Conservation (phyloP, 2,113 vertebrate species). For the Eclectus roratus region DNA sequence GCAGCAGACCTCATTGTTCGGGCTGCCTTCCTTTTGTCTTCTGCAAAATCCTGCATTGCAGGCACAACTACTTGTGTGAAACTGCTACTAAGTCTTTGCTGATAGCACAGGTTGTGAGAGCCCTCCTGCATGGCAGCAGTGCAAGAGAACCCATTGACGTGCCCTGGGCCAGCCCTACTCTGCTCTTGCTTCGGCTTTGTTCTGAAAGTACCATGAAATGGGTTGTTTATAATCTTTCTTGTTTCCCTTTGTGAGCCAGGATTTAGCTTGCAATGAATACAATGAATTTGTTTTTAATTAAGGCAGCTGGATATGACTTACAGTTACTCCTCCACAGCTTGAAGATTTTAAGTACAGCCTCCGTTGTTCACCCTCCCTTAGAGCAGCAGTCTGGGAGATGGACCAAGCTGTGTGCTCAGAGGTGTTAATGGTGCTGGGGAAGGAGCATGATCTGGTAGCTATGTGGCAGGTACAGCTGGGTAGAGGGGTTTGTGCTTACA, state of each 20-base stretch:
- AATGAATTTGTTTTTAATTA: background rate
- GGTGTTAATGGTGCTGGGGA: background rate
- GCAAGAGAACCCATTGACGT: background rate
- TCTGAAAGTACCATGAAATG: background rate
- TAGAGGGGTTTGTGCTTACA: background rate
- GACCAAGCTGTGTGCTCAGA: background rate
- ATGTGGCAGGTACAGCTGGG: background rate
- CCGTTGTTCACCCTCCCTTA: background rate
- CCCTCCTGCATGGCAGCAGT: rapidly evolving
- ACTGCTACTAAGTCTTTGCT: background rate
- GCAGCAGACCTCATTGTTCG: background rate
- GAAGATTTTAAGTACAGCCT: background rate
- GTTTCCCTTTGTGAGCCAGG: background rate
- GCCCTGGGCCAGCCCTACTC: background rate
- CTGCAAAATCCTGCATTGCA: background rate
- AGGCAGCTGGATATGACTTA: background rate
- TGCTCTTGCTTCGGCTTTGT: background rate
- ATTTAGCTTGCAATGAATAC: background rate
- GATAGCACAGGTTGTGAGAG: background rate
- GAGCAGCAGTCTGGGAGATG: background rate
- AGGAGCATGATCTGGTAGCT: rapidly evolving
- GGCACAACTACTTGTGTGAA: background rate
- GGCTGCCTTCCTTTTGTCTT: background rate
- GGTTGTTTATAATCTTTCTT: background rate
- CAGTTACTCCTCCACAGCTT: background rate